Conservation (phyloP, 2,888 invertebrate genomes). For the Epinotia nisella region DNA sequence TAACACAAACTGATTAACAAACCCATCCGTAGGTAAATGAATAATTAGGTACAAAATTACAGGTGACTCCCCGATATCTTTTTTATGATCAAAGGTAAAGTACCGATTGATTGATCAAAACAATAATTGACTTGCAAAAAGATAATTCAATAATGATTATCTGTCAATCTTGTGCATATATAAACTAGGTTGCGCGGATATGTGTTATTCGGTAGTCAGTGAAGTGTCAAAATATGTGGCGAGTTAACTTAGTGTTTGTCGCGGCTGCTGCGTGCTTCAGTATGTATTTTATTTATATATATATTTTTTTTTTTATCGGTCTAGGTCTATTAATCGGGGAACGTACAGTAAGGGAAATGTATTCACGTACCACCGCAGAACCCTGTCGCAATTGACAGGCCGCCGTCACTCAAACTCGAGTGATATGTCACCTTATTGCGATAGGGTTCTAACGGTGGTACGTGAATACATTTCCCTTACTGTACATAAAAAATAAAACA, state of each 20-base stretch:
- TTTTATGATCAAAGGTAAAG: not conserved
- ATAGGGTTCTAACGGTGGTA: too few species aligned
- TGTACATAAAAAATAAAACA: too few species aligned
- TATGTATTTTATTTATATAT: constrained; percentile 5
- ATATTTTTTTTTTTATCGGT: not conserved
- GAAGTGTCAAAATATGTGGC: constrained; percentile 8
- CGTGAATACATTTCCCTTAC: too few species aligned
- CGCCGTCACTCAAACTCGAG: too few species aligned
- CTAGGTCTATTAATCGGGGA: too few species aligned
- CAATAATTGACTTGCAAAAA: constrained; percentile 10
- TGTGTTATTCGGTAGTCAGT: constrained; percentile 2
- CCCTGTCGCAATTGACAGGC: too few species aligned
- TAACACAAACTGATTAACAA: too few species aligned
- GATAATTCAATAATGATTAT: not conserved
- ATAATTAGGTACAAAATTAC: not conserved
- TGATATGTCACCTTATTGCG: too few species aligned
- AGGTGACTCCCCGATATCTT: constrained; percentile 18
- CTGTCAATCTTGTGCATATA: constrained; percentile 17
- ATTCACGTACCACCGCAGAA: too few species aligned
- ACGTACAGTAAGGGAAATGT: too few species aligned
- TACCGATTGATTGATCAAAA: not conserved
- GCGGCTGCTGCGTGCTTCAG: constrained; percentile 11
- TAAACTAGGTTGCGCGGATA: not conserved
- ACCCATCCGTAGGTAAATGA: too few species aligned
- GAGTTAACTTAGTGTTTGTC: constrained; percentile 10